These are phyloP conservation scores for Crotalus helleri DNA, from an alignment of 2,113 vertebrate species.

Conservation along the genomic window DNA sequence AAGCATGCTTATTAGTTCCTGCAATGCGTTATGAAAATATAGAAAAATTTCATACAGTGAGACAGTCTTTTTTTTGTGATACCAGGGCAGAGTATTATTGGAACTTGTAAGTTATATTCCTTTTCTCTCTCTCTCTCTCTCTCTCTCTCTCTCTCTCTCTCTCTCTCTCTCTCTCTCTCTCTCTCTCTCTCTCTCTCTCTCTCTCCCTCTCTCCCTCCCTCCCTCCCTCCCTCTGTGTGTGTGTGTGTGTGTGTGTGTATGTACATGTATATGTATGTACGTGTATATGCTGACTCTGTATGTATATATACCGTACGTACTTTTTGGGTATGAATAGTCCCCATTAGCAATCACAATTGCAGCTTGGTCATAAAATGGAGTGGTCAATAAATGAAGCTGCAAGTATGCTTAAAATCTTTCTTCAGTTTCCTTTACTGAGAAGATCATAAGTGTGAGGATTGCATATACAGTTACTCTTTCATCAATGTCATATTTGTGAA, in stretches of 20 bases:
- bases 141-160: too few relatives aligned
- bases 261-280: too few relatives aligned
- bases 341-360: background rate
- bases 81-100: background rate
- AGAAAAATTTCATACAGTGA: background rate
- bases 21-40: background rate
- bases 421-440: background rate
- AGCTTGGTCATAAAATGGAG: background rate
- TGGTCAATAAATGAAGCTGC: background rate
- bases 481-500: background rate
- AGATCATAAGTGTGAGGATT: background rate
- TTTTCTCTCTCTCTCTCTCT: background rate
- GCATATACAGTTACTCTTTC: background rate
- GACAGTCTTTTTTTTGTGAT: too few relatives aligned
- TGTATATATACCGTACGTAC: too few relatives aligned
- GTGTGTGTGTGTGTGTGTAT: too few relatives aligned
- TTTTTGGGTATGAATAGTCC: background rate
- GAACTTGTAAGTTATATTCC: background rate
- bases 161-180: too few relatives aligned
- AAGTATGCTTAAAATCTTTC: background rate
- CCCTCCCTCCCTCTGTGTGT: too few relatives aligned
- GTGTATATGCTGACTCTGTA: too few relatives aligned
- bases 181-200: too few relatives aligned
- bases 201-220: too few relatives aligned
- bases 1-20: background rate